Evolutionary conservation across 1,140 invertebrate species (phyloP), one percentile per base, ranked within the genome.

Genomic region (Andricus grossulariae): DNA sequence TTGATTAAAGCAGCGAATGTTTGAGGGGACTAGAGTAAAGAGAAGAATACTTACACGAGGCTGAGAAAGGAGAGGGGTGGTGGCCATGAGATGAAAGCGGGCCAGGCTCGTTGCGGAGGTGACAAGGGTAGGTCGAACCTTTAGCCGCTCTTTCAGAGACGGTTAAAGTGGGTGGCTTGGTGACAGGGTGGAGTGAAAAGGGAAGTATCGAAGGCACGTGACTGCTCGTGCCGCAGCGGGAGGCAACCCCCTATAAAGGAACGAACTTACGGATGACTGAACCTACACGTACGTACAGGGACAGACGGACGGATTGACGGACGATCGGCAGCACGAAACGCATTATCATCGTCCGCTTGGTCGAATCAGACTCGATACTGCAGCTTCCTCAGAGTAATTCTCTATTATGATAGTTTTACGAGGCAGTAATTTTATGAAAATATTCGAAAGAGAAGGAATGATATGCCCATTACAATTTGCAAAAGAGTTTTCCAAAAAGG

Each of bases 111-210:
- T 73, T 77, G 71, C 75, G 66, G 74, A 82, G 81, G 81, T 82
- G 78, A 80, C 76, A 75, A 82, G 79, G 81, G 81, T 82, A 73
- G 81, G 81, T 80, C 57, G 72, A 71, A 80, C 76, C 74, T 80
- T 78, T 75, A 76, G 81, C 72, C 75, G 74, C 13, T 73, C 25
- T 66, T 66, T 76, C 74, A 79, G 81, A 82, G 74, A 76, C 83
- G 76, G 19, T 80, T 85, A 86, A 88, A 88, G 88, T 88, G 84
- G 87, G 86, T 84, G 85, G 86, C 86, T 88, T 81, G 80, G 88
- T 83, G 85, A 88, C 85, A 84, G 74, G 84, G 83, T 75, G 82
- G 77, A 76, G 75, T 78, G 80, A 84, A 81, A 78, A 83, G 75
- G 82, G 80, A 77, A 76, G 77, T 73, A 79, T 75, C 72, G 70